Evolutionary conservation across 2,797 vertebrate genomes (phyloP).

Genomic region (Sebastolobus altivelis): DNA sequence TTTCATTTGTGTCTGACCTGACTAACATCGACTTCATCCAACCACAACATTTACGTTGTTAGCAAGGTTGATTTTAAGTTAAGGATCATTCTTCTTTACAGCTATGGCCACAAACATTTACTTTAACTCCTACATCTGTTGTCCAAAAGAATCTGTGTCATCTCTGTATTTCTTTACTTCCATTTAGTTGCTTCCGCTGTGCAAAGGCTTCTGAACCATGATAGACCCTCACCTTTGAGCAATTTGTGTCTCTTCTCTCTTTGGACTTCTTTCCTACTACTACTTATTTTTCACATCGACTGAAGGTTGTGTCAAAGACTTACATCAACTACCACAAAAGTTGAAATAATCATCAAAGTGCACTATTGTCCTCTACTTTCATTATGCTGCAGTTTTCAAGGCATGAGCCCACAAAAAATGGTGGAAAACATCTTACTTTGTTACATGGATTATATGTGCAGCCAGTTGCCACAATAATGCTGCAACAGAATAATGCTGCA

Average conservation of each 20-base stretch:
- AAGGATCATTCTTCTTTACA: neutral
- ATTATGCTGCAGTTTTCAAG: neutral
- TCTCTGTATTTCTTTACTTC: neutral
- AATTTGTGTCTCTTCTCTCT: neutral
- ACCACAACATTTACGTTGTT: neutral
- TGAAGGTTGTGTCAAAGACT: neutral
- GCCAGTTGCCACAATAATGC: neutral
- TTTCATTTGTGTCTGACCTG: neutral
- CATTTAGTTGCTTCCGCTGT: neutral
- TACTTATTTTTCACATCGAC: neutral
- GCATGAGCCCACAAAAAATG: neutral
- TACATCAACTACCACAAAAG: neutral
- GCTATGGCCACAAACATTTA: neutral
- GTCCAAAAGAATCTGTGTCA: neutral
- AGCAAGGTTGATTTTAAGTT: neutral
- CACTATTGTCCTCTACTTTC: neutral
- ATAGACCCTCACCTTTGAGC: neutral
- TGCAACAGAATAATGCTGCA: neutral
- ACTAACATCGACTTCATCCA: neutral
- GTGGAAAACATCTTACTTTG: neutral
- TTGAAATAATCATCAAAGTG: neutral
- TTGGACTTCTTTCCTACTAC: neutral
- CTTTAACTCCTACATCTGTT: neutral
- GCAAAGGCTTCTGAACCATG: neutral
- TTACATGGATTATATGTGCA: neutral